Evolutionary conservation across 2,888 invertebrate species (phyloP).

Genomic region (Sminthurides aquaticus): DNA sequence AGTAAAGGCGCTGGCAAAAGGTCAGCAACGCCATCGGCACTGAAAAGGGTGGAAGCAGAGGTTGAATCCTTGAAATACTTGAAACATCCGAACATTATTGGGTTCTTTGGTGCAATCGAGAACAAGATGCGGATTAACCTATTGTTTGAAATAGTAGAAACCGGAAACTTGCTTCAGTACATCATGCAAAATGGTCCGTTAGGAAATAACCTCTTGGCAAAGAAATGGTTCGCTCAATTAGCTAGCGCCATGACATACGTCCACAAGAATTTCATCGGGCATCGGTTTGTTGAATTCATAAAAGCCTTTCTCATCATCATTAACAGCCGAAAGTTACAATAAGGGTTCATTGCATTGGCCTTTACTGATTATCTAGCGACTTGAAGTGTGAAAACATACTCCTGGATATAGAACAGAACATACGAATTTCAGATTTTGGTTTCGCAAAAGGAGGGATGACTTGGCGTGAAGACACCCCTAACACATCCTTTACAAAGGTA

Average conservation of each 20-base stretch:
- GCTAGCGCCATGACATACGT: constrained; percentile 19
- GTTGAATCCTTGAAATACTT: constrained; percentile 14
- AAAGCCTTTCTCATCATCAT: not conserved
- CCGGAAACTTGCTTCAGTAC: constrained; percentile 20
- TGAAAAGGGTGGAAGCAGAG: constrained; percentile 16
- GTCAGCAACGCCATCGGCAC: not conserved
- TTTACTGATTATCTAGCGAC: constrained; percentile 13
- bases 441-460: constrained; percentile 17
- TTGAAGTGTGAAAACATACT: constrained; percentile 28
- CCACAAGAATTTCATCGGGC: constrained; percentile 20
- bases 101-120: constrained; percentile 21
- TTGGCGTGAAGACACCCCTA: constrained; percentile 13
- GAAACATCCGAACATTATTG: constrained; percentile 23
- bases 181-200: not conserved
- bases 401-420: constrained; percentile 12
- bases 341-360: too few species aligned
- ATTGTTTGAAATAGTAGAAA: constrained; percentile 18
- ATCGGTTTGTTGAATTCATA: constrained; percentile 6
- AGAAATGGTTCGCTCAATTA: constrained; percentile 25
- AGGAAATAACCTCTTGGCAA: constrained; percentile 1
- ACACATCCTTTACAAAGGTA: constrained; percentile 9
- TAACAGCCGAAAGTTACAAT: too few species aligned
- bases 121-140: constrained; percentile 18
- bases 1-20: not conserved
- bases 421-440: constrained; percentile 23